phyloP scores from a whole-genome alignment of 1,140 invertebrate genomes.

The Leptinotarsa defecta region DNA sequence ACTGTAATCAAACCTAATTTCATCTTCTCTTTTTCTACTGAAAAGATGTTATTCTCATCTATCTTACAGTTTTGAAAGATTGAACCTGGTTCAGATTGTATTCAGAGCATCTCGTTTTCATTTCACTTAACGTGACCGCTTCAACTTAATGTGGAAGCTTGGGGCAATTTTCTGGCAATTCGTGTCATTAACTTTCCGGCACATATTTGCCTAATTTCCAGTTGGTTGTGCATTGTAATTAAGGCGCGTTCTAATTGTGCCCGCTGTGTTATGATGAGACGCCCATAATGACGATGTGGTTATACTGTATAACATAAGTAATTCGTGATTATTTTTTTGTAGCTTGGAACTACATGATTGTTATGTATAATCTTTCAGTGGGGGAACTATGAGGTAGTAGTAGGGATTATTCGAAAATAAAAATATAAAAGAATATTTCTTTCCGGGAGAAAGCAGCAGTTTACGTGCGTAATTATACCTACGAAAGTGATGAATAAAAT shows the following conservation, averaged over 20 bases:
- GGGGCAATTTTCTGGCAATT: background rate
- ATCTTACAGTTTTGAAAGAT: too few relatives aligned
- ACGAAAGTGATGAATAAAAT: too few relatives aligned
- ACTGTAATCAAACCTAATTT: too few relatives aligned
- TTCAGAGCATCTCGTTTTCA: background rate
- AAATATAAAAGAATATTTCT: too few relatives aligned
- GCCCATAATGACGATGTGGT: background rate
- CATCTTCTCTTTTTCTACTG: too few relatives aligned
- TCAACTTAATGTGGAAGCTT: background rate
- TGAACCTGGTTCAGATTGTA: too few relatives aligned
- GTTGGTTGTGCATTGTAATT: background rate
- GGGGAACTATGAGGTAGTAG: too few relatives aligned
- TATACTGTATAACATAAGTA: background rate
- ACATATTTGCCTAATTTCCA: background rate
- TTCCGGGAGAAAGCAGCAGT: too few relatives aligned
- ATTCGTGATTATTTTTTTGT: constrained; percentile 3
- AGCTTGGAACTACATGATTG: background rate
- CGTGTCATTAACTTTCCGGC: background rate
- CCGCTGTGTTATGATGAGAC: background rate
- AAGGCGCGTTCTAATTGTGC: background rate
- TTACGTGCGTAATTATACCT: too few relatives aligned
- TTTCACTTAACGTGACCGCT: background rate
- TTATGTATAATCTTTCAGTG: too few relatives aligned
- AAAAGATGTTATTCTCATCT: too few relatives aligned
- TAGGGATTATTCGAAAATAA: too few relatives aligned